Percentiles rank a stretch among this genome's conserved stretches.
Conservation (phyloP, 2,797 vertebrate genomes). For the Amniataba percoides region DNA sequence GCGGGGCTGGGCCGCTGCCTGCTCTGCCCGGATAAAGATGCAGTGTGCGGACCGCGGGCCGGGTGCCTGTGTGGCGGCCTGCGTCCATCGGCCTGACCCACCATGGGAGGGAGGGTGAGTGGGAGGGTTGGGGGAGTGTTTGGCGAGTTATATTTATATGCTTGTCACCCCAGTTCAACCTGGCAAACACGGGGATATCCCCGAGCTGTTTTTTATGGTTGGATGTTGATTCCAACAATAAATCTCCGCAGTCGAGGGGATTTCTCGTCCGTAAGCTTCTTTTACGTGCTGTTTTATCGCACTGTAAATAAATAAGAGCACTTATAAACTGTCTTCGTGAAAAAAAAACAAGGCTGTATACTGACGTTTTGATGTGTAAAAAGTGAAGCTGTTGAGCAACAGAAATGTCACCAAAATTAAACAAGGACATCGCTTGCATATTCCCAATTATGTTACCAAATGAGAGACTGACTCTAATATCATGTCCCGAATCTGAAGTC, state of each 20-base stretch:
- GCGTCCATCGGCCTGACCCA: slow-evolving; percentile 41
- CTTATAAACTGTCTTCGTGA: neutral
- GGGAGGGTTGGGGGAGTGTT: slow-evolving; percentile 2
- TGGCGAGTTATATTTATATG: slow-evolving; percentile 43
- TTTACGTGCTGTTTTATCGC: slow-evolving; percentile 5
- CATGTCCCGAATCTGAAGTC: neutral
- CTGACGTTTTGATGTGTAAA: slow-evolving; percentile 2
- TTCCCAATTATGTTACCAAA: neutral
- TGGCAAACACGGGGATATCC: slow-evolving; percentile 71
- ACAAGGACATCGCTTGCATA: neutral
- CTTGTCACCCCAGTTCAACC: slow-evolving; percentile 59
- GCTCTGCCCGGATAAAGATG: slow-evolving; percentile 79
- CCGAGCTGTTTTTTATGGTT: slow-evolving; percentile 46
- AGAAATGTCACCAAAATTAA: slow-evolving; percentile 3
- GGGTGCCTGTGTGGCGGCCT: slow-evolving; percentile 60
- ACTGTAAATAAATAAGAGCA: neutral
- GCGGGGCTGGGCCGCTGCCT: slow-evolving; percentile 66
- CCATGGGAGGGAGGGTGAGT: neutral
- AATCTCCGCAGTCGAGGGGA: slow-evolving; percentile 24
- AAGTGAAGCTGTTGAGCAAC: neutral
- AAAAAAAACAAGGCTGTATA: neutral
- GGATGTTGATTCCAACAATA: slow-evolving; percentile 31
- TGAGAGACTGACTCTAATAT: neutral
- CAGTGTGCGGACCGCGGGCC: slow-evolving; percentile 76
- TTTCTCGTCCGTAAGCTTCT: slow-evolving; percentile 10